Percentiles rank a stretch among this genome's conserved stretches.
Conservation (phyloP, 2,888 invertebrate genomes). For the Allophyes oxyacanthae region DNA sequence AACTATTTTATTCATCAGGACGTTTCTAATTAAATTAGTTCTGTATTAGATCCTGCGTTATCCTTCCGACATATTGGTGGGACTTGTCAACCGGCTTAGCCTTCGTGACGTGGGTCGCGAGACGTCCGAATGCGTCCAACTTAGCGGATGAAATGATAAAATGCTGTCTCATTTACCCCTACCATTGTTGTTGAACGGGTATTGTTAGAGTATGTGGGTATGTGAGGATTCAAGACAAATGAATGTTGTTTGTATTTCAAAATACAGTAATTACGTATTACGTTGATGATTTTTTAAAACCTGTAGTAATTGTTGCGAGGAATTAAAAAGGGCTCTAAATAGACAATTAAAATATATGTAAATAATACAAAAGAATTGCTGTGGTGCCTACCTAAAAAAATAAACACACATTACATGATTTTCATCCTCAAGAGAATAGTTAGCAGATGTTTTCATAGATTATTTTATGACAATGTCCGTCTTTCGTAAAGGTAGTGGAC, state of each 20-base stretch:
- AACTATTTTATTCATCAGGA: constrained; percentile 39
- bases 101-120: constrained; percentile 55
- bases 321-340: no score
- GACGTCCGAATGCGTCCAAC: constrained; percentile 33
- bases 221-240: background rate
- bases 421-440: no score
- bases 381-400: no score
- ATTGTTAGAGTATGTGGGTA: constrained; percentile 1
- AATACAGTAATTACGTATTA: no score
- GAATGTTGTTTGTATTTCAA: background rate
- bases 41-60: constrained; percentile 45
- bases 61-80: constrained; percentile 43
- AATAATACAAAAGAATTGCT: no score
- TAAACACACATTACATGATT: background rate
- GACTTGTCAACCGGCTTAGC: constrained; percentile 53
- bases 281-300: background rate
- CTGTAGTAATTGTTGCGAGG: no score
- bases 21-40: constrained; percentile 54
- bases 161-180: constrained; percentile 36
- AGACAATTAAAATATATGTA: no score
- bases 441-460: no score
- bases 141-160: constrained; percentile 45
- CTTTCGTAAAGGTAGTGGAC: no score
- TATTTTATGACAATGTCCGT: background rate
- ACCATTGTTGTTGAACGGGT: constrained; percentile 9